These are phyloP conservation scores for Liparis tanakae DNA, from an alignment of 2,797 vertebrate species.

Conservation along the genomic window DNA sequence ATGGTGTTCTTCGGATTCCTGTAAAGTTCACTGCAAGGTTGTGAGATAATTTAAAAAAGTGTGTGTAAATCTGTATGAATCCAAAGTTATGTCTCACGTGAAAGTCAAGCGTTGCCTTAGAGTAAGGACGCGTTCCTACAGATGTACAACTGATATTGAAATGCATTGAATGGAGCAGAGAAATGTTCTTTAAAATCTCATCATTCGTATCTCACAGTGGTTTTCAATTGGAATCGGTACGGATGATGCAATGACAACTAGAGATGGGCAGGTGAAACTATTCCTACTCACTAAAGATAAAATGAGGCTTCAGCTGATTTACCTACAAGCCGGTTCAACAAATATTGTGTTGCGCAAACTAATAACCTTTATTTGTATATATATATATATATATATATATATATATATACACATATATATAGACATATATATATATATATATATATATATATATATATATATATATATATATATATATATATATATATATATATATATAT, in stretches of 20 bases:
- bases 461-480: no score
- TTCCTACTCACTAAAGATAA: neutral
- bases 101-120: constrained; percentile 6
- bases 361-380: neutral
- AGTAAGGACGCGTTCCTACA: constrained; percentile 24
- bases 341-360: neutral
- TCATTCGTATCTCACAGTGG: constrained; percentile 14
- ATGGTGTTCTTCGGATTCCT: no score
- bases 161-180: constrained; percentile 35
- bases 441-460: no score
- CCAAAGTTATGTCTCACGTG: neutral
- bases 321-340: neutral
- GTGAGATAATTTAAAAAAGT: no score
- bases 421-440: no score
- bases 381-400: no score
- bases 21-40: neutral
- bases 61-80: constrained; percentile 13
- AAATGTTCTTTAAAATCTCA: constrained; percentile 49
- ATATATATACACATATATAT: no score
- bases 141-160: constrained; percentile 41
- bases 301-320: neutral
- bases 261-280: neutral
- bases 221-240: constrained; percentile 31
- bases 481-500: no score
- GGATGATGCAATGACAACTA: constrained; percentile 22